Conservation (phyloP, 2,113 vertebrate species). For the Daboia siamensis region DNA sequence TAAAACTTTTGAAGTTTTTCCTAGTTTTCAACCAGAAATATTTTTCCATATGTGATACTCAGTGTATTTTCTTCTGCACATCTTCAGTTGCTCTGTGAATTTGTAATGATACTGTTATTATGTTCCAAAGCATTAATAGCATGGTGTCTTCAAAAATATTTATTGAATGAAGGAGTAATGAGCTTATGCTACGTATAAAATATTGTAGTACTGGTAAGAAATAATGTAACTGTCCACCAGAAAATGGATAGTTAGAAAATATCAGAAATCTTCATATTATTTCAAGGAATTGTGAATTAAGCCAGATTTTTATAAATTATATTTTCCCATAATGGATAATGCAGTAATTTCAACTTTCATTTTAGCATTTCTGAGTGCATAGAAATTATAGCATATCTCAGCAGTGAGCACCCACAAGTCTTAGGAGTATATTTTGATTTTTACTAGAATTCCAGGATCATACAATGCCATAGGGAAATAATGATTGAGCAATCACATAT, state of each 20-base stretch:
- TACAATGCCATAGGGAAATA: not conserved
- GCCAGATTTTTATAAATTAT: not conserved
- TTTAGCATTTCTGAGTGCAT: constrained; percentile 51
- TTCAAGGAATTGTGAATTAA: constrained; percentile 38
- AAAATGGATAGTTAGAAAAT: constrained; percentile 1
- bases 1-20: not conserved
- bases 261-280: constrained; percentile 27
- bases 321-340: constrained; percentile 27
- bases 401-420: not conserved
- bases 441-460: not conserved
- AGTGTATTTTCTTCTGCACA: not conserved
- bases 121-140: constrained; percentile 41
- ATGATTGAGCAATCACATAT: not conserved
- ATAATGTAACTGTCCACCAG: constrained; percentile 36
- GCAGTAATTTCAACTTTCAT: constrained; percentile 47
- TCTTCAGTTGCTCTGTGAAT: not conserved
- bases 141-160: constrained; percentile 42
- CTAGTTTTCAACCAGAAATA: constrained; percentile 28
- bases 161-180: constrained; percentile 6
- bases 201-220: constrained; percentile 36
- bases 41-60: constrained; percentile 22
- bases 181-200: not conserved
- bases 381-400: constrained; percentile 49
- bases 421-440: constrained; percentile 40
- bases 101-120: constrained; percentile 46